These are phyloP conservation scores for Prochilodus magdalenae DNA, from an alignment of 2,113 vertebrate genomes.

Conservation along the genomic window DNA sequence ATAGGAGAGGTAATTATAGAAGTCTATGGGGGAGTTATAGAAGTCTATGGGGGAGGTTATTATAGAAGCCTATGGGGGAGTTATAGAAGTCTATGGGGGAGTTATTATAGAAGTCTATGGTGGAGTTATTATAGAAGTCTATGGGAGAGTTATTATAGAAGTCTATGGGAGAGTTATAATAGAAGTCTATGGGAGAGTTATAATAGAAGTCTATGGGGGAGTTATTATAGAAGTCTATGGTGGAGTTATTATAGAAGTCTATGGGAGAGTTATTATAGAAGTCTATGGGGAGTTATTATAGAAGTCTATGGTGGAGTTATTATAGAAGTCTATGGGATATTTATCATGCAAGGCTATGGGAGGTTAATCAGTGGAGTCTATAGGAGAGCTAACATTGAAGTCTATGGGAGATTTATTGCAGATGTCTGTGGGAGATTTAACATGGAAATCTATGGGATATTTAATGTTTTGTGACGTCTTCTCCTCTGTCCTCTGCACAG, in stretches of 20 bases:
- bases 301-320: not conserved
- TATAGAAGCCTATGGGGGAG: too few relatives aligned
- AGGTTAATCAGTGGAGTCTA: not conserved
- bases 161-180: too few relatives aligned
- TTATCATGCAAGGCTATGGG: not conserved
- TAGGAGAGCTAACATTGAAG: not conserved
- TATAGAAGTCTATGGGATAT: not conserved
- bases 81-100: too few relatives aligned
- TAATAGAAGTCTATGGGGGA: not conserved
- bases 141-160: too few relatives aligned
- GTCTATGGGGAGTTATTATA: not conserved
- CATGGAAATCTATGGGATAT: not conserved
- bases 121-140: too few relatives aligned
- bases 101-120: too few relatives aligned
- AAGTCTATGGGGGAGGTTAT: too few relatives aligned
- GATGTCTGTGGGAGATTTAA: not conserved
- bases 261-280: not conserved
- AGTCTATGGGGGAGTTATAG: too few relatives aligned
- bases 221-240: not conserved
- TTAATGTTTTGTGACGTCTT: not conserved
- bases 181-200: too few relatives aligned
- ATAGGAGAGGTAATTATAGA: too few relatives aligned
- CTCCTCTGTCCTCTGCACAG: conserved; percentile 62
- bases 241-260: not conserved
- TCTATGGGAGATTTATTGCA: not conserved